These are phyloP conservation scores for Catharus ustulatus DNA, from an alignment of 2,797 vertebrate genomes.

Conservation along the genomic window DNA sequence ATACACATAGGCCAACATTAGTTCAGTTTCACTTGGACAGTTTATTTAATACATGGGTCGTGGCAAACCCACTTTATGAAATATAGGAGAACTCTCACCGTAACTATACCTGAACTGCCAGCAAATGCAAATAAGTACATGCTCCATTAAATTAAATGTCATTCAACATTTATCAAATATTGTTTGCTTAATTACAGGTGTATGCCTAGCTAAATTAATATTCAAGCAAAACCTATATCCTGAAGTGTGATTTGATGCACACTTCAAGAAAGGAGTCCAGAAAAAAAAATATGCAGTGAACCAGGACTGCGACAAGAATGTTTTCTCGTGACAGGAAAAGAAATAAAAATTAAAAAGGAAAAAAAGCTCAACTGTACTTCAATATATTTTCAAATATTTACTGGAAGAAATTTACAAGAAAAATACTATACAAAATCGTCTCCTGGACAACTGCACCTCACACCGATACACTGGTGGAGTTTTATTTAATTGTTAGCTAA, in stretches of 20 bases:
- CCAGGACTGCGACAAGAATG: slow-evolving; percentile 87
- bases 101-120: slow-evolving; percentile 88
- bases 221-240: slow-evolving; percentile 91
- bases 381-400: slow-evolving; percentile 99
- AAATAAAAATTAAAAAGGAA: slow-evolving; percentile 56
- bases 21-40: slow-evolving; percentile 83
- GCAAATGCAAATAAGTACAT: slow-evolving; percentile 93
- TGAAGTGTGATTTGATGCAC: slow-evolving; percentile 89
- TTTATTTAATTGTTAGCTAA: slow-evolving; percentile 84
- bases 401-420: slow-evolving; percentile 98
- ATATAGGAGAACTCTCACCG: slow-evolving; percentile 85
- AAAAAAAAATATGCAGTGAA: slow-evolving; percentile 83
- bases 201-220: slow-evolving; percentile 85
- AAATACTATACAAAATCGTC: slow-evolving; percentile 99
- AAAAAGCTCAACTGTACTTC: slow-evolving; percentile 87
- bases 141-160: slow-evolving; percentile 96
- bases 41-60: slow-evolving; percentile 84
- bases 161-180: slow-evolving; percentile 92
- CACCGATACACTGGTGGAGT: slow-evolving; percentile 86
- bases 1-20: slow-evolving; percentile 84
- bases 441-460: slow-evolving; percentile 93
- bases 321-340: slow-evolving; percentile 82
- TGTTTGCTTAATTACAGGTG: slow-evolving; percentile 86
- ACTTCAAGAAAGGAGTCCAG: slow-evolving; percentile 86
- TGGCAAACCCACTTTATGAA: slow-evolving; percentile 89